Conservation (phyloP, 2,113 vertebrate genomes). For the Hippocampus guttulatus region DNA sequence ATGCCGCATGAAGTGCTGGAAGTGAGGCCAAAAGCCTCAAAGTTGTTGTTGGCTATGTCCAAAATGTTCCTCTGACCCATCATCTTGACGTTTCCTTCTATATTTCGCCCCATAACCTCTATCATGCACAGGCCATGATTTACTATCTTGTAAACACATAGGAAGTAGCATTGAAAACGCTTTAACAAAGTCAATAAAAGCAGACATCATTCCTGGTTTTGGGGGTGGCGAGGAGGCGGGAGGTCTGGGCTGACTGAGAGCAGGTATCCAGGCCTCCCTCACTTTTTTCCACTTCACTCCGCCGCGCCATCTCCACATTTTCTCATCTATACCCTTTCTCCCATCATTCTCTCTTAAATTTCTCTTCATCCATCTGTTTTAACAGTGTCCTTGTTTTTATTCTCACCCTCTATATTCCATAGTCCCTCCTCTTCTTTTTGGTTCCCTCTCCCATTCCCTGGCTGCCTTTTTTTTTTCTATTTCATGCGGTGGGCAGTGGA, state of each 20-base stretch:
- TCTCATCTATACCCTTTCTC: slow-evolving; percentile 38
- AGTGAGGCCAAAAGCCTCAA: slow-evolving; percentile 40
- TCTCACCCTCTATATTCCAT: slow-evolving; percentile 10
- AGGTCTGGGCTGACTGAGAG: slow-evolving; percentile 29
- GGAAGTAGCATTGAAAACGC: slow-evolving; percentile 75
- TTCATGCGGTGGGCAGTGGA: slow-evolving; percentile 57
- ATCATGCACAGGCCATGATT: slow-evolving; percentile 65
- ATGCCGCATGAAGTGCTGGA: slow-evolving; percentile 18
- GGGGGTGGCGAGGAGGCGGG: slow-evolving; percentile 41
- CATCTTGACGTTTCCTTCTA: slow-evolving; percentile 21
- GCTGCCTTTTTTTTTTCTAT: slow-evolving; percentile 35
- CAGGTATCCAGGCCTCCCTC: slow-evolving; percentile 34
- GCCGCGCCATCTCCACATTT: slow-evolving; percentile 35
- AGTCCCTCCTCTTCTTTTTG: slow-evolving; percentile 12
- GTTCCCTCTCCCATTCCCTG: slow-evolving; percentile 21
- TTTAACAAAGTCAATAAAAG: slow-evolving; percentile 83
- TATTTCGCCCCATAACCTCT: slow-evolving; percentile 28
- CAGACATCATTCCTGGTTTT: slow-evolving; percentile 73
- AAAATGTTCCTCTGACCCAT: not conserved
- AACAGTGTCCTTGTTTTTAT: slow-evolving; percentile 24
- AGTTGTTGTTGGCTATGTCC: slow-evolving; percentile 33
- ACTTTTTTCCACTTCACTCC: slow-evolving; percentile 9
- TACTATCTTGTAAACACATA: slow-evolving; percentile 81
- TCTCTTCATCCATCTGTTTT: slow-evolving; percentile 43
- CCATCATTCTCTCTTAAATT: slow-evolving; percentile 26